Conservation (phyloP, 2,888 invertebrate species). For the Oasisia sp. region DNA sequence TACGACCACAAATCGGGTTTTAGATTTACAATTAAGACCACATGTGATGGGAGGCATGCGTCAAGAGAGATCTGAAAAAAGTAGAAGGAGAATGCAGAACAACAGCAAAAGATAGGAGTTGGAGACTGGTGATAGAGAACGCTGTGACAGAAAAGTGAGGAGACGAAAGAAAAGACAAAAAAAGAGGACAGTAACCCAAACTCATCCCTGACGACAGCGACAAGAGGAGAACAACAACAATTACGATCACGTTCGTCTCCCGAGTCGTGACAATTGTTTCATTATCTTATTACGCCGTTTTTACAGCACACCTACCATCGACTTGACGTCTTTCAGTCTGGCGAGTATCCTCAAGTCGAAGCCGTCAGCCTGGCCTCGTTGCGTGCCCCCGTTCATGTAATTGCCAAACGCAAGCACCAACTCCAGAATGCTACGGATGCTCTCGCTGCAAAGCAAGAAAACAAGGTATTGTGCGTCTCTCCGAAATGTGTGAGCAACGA, state of each 20-base stretch:
- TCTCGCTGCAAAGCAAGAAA: conserved; percentile 44
- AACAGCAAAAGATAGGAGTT: too few relatives aligned
- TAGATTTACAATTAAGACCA: too few relatives aligned
- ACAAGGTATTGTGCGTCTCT: neutral
- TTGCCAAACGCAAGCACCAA: conserved; percentile 59
- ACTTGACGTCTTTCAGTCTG: conserved; percentile 56
- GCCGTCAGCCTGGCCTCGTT: conserved; percentile 62
- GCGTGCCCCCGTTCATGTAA: conserved; percentile 61
- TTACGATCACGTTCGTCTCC: neutral
- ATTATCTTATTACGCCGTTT: neutral
- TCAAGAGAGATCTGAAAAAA: too few relatives aligned
- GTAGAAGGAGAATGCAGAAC: too few relatives aligned
- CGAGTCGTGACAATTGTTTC: neutral
- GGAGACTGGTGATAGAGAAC: too few relatives aligned
- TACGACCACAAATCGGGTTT: too few relatives aligned
- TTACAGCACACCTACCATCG: conserved; percentile 45
- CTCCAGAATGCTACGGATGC: conserved; percentile 56
- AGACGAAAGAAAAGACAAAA: too few relatives aligned
- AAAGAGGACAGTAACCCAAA: too few relatives aligned
- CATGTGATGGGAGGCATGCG: too few relatives aligned
- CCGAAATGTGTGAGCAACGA: neutral
- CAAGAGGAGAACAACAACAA: neutral
- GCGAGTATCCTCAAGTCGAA: conserved; percentile 57
- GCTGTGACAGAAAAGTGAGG: too few relatives aligned
- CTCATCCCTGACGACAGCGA: too few relatives aligned